phyloP scores from a whole-genome alignment of 1,140 invertebrate genomes.

The Drosophila punjabiensis region DNA sequence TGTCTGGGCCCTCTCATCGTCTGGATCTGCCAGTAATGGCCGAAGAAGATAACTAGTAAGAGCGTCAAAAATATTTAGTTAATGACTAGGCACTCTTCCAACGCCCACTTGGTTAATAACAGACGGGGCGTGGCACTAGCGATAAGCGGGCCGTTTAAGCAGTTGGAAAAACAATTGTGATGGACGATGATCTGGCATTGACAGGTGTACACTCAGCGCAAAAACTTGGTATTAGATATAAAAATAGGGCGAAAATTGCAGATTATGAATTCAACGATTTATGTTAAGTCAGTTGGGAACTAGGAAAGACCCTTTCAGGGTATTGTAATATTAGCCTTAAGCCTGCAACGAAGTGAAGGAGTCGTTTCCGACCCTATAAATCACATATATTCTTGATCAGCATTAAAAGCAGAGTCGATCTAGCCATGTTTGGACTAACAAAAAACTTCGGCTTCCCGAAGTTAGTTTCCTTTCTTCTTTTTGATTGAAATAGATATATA shows the following conservation, averaged over 20 bases:
- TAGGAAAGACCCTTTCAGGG: no score
- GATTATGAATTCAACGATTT: no score
- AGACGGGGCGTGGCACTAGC: slow-evolving; percentile 44
- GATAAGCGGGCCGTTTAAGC: slow-evolving; percentile 45
- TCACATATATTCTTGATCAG: no score
- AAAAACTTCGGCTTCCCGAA: no score
- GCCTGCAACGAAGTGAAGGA: no score
- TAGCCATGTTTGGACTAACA: no score
- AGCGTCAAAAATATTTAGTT: slow-evolving; percentile 66
- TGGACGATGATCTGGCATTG: slow-evolving; percentile 26
- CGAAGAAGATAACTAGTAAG: slow-evolving; percentile 22
- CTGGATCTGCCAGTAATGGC: slow-evolving; percentile 36
- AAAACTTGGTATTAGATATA: neutral
- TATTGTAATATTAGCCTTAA: no score
- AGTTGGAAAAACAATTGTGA: slow-evolving; percentile 23
- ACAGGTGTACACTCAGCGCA: slow-evolving; percentile 3
- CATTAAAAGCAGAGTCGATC: no score
- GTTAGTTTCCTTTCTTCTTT: no score
- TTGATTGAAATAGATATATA: no score
- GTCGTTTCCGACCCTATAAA: no score
- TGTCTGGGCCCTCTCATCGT: slow-evolving; percentile 11
- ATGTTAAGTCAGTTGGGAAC: no score
- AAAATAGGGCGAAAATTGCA: neutral
- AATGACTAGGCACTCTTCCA: slow-evolving; percentile 50
- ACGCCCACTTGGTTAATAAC: slow-evolving; percentile 6